Evolutionary conservation across 2,888 invertebrate genomes (phyloP).

Genomic region (Acanthosoma haemorrhoidale): DNA sequence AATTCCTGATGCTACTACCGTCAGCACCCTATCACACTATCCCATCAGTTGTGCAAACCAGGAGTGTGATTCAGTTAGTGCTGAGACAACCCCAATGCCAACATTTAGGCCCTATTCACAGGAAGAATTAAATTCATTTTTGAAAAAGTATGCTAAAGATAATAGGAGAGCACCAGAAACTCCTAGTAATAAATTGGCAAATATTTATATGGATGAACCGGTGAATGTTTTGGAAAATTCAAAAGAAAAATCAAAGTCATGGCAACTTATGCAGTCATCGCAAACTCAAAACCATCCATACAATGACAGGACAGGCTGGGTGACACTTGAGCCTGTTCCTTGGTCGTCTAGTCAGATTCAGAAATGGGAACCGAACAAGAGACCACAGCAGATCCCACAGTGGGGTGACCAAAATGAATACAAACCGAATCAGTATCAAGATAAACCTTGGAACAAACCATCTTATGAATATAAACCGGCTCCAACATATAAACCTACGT

Average conservation of each 20-base stretch:
- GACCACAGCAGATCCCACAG: constrained; percentile 45
- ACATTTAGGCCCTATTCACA: constrained; percentile 49
- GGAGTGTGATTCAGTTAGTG: constrained; percentile 26
- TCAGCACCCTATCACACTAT: constrained; percentile 35
- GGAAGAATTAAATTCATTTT: constrained; percentile 45
- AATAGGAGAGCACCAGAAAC: constrained; percentile 36
- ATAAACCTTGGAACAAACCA: constrained; percentile 47
- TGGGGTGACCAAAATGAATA: constrained; percentile 40
- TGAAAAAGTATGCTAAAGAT: constrained; percentile 40
- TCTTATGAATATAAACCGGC: constrained; percentile 44
- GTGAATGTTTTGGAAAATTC: constrained; percentile 38
- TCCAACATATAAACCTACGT: constrained; percentile 21
- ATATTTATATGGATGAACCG: constrained; percentile 40
- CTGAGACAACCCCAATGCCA: constrained; percentile 43
- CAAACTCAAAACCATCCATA: constrained; percentile 52
- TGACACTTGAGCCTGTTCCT: constrained; percentile 66
- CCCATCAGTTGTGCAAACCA: constrained; percentile 34
- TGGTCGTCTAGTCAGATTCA: constrained; percentile 76
- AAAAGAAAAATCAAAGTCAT: constrained; percentile 43
- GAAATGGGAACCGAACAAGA: constrained; percentile 68
- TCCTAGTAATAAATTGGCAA: constrained; percentile 41
- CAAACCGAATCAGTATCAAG: constrained; percentile 47
- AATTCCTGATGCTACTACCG: constrained; percentile 34
- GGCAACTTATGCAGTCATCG: constrained; percentile 43
- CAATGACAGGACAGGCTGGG: constrained; percentile 71